Base-by-base conservation (phyloP, 2,888 invertebrate species). In the Xanthia togata region DNA sequence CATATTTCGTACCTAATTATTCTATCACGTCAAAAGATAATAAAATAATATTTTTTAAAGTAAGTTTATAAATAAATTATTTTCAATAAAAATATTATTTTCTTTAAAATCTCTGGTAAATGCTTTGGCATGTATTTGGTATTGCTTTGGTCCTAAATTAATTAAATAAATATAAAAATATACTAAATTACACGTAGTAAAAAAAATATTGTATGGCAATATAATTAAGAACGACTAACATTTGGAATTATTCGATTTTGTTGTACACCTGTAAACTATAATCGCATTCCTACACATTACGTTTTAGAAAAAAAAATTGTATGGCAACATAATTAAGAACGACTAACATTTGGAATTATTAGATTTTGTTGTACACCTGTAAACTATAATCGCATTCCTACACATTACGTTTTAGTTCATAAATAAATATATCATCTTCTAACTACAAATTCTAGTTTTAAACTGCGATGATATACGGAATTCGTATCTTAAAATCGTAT, bases 301-400 rank as follows among this genome's bases (percentile, higher is more conserved):
- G n/a, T n/a, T n/a, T n/a, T n/a, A n/a, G n/a, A 60, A 79, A 81
- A 85, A 80, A 70, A 86, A 38, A 41, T 80, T 90, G n/a, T n/a
- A 93, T 94, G 93, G 93, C 93, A 93, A 93, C 92, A 85, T 78
- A 91, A 86, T 41, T 91, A 93, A 92, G 92, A 93, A 92, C 88
- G 20, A 78, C 17, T 73, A 78, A 78, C n/a, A 82, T 85, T 73
- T 81, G 12, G 82, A 71, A 76, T 68, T 79, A 74, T 79, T 84
- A 79, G 73, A 81, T 76, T 70, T 73, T n/a, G n/a, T 73, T 60
- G n/a, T 31, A 57, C 26, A 38, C 70, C 23, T 67, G 35, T 69
- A n/a, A 57, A 64, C 44, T 70, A 47, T 14, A 47, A 70, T 64
- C 50, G 26, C 47, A 63, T 67, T 47, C 14, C 55, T 71, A 70